Conservation (phyloP, 2,888 invertebrate species). For the Yponomeuta sedellus region DNA sequence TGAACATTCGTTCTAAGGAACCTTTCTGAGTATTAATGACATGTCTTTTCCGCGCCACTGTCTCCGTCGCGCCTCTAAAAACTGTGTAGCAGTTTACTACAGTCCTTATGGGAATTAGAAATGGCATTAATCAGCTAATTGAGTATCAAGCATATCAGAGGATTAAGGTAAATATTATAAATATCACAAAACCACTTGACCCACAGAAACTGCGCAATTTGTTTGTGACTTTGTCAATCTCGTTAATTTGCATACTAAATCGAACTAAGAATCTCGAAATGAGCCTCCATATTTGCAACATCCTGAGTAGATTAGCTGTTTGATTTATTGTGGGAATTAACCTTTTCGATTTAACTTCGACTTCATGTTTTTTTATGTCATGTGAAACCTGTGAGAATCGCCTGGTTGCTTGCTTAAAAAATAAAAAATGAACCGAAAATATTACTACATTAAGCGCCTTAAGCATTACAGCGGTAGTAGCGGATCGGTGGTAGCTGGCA, state of each 20-base stretch:
- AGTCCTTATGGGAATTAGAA: too few relatives aligned
- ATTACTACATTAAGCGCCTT: too few relatives aligned
- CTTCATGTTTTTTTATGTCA: not conserved
- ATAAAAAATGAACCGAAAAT: not conserved
- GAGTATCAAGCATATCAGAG: too few relatives aligned
- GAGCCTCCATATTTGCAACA: conserved; percentile 2
- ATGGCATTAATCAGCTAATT: too few relatives aligned
- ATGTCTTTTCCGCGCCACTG: too few relatives aligned
- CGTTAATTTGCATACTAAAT: conserved; percentile 10
- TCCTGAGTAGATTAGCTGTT: not conserved
- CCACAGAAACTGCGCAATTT: not conserved
- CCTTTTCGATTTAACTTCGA: not conserved
- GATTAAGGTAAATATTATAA: not conserved
- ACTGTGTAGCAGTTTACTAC: too few relatives aligned
- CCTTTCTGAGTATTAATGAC: too few relatives aligned
- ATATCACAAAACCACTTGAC: not conserved
- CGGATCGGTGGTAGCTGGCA: too few relatives aligned
- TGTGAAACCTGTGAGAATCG: not conserved
- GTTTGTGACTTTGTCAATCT: conserved; percentile 29
- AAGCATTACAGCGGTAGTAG: too few relatives aligned
- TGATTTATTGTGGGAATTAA: conserved; percentile 7
- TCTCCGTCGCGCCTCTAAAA: too few relatives aligned
- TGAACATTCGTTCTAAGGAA: too few relatives aligned
- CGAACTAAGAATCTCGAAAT: not conserved
- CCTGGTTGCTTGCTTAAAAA: not conserved